phyloP scores from a whole-genome alignment of 2,113 vertebrate species.

The Pteruthius melanotis region DNA sequence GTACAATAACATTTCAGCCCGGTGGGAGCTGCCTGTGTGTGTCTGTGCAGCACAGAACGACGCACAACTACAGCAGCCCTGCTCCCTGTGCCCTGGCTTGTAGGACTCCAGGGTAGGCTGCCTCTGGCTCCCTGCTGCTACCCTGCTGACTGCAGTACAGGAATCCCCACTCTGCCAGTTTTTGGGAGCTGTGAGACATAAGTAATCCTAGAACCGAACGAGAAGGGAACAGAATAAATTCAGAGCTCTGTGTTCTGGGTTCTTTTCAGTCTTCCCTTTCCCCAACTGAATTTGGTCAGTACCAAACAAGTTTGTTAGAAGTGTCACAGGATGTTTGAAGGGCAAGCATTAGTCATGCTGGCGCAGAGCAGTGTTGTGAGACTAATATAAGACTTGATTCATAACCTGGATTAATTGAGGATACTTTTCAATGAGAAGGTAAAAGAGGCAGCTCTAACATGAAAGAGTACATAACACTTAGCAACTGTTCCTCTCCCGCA shows the following conservation, averaged over 20 bases:
- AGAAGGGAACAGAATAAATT: not conserved
- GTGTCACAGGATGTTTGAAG: conserved; percentile 28
- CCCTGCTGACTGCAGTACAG: not conserved
- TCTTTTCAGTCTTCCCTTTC: not conserved
- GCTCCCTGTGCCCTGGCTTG: not conserved
- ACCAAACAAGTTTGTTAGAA: not conserved
- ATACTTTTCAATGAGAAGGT: not conserved
- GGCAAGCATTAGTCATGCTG: conserved; percentile 11
- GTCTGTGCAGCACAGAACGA: not conserved
- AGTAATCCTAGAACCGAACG: not conserved
- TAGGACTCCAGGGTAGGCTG: not conserved
- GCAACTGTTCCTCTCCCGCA: not conserved
- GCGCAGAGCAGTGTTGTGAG: not conserved
- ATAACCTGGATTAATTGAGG: not conserved
- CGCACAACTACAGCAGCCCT: not conserved
- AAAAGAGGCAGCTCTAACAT: not conserved
- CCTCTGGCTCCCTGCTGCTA: not conserved
- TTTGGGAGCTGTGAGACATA: not conserved
- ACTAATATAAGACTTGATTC: not conserved
- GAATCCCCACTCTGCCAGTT: not conserved
- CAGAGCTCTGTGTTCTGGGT: not conserved
- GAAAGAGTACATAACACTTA: not conserved
- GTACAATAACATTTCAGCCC: not conserved
- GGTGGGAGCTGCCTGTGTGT: not conserved
- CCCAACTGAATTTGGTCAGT: not conserved